Evolutionary conservation across 2,888 invertebrate genomes (phyloP), one percentile per base, ranked within the genome.

Genomic region (Graphium colonna): DNA sequence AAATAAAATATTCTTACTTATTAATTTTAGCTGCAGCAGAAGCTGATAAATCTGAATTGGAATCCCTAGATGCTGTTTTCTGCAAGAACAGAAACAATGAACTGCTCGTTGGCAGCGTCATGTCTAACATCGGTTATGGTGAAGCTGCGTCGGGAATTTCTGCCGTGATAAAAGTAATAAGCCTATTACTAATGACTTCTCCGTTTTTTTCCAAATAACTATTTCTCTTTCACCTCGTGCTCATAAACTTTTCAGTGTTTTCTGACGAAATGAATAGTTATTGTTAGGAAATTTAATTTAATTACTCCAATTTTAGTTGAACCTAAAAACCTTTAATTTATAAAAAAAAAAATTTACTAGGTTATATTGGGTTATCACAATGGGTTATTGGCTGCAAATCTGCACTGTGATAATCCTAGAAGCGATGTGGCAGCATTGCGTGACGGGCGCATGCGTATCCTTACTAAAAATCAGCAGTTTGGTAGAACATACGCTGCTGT

Each of bases 381-480:
- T 12, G 92, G 93, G 0, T 61, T 82, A 5, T 85, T 96, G 49
- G 94, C 95, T 0, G 92, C 92, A 0, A 96, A 95, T 75, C 80
- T 96, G 12, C 92, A 96, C 73, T 94, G 84, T 68, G 79, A 87
- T 0, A 78, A 69, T 0, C 93, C 95, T 0, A 80, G 90, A 1
- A 71, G 81, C 28, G 90, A 90, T 31, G 63, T 91, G 0, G 75
- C 77, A 18, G n/a, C n/a, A n/a, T n/a, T n/a, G n/a, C n/a, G n/a
- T n/a, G n/a, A n/a, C n/a, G n/a, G n/a, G n/a, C n/a, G 89, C 90
- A 16, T 8, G 38, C 67, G 87, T 64, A 90, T 95, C n/a, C 89
- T 95, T 1, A 87, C 90, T 0, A 92, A 90, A 57, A 82, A 76
- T 78, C 90, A 66, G 53, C 81, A 65, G 0, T 93, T 93, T 84